Percentiles rank a stretch among this genome's conserved stretches.
These are phyloP conservation scores for Chionoecetes opilio DNA, from an alignment of 1,140 invertebrate genomes.

Conservation along the genomic window DNA sequence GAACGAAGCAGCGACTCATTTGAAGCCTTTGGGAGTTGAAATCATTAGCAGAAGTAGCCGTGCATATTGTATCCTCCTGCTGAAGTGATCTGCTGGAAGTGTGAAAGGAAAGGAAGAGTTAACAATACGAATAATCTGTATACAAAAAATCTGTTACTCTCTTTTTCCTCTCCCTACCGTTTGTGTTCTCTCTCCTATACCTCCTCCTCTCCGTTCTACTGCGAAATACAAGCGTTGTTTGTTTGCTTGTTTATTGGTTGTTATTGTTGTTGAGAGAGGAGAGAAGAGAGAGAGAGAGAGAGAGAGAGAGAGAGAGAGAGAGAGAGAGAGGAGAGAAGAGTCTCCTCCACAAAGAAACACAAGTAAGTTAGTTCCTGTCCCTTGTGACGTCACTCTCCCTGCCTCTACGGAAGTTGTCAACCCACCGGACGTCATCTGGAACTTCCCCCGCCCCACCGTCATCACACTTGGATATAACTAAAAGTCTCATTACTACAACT, in stretches of 20 bases:
- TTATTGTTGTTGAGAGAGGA: background rate
- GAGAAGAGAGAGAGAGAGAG: background rate
- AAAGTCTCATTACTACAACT: too few species aligned
- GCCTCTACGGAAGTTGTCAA: too few species aligned
- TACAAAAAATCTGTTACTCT: background rate
- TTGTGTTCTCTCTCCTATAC: background rate
- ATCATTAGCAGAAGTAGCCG: too few species aligned
- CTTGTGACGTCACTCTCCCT: too few species aligned
- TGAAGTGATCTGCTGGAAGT: background rate
- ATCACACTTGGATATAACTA: too few species aligned
- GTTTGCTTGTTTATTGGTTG: background rate
- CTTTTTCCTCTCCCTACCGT: background rate
- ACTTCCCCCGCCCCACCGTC: too few species aligned
- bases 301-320: background rate
- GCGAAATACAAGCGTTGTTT: background rate
- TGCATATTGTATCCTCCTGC: too few species aligned
- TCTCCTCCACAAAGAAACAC: conserved; percentile 14
- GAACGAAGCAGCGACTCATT: conserved; percentile 15
- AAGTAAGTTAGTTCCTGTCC: background rate
- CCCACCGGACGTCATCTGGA: too few species aligned
- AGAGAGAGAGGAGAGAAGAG: background rate
- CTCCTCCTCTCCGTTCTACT: background rate
- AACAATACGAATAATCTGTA: background rate
- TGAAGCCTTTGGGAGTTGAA: background rate
- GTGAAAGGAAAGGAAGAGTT: background rate